phyloP scores from a whole-genome alignment of 2,113 vertebrate genomes.

The Nansenia antarctica region DNA sequence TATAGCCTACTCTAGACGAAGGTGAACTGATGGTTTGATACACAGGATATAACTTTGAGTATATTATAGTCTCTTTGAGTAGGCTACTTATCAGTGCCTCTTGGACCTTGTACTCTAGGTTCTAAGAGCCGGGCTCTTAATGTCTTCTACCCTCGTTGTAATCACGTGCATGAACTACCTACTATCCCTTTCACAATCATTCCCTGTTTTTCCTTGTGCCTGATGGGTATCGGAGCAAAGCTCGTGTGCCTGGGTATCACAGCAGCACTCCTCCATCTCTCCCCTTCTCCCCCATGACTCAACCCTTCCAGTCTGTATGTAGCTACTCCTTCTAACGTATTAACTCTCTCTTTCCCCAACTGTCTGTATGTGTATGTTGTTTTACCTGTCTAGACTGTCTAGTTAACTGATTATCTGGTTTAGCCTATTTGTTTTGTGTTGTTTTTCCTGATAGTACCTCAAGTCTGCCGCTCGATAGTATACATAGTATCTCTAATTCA shows the following conservation, averaged over 20 bases:
- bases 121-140: slow-evolving; percentile 8
- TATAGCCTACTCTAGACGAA: no score
- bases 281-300: neutral
- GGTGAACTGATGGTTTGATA: no score
- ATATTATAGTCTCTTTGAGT: slow-evolving; percentile 18
- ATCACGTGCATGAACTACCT: slow-evolving; percentile 36
- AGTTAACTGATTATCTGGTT: no score
- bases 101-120: slow-evolving; percentile 69
- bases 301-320: neutral
- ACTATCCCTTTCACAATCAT: slow-evolving; percentile 33
- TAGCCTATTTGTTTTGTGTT: neutral
- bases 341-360: neutral
- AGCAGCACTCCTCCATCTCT: neutral
- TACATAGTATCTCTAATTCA: no score
- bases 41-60: slow-evolving; percentile 47
- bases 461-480: no score
- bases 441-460: no score
- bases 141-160: slow-evolving; percentile 27
- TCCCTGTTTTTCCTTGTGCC: slow-evolving; percentile 9
- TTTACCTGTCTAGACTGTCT: no score
- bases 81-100: slow-evolving; percentile 62
- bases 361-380: no score
- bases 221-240: no score
- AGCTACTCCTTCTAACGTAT: neutral
- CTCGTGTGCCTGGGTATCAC: slow-evolving; percentile 43